phyloP scores from a whole-genome alignment of 2,797 vertebrate species.

The Pangasius macronema region DNA sequence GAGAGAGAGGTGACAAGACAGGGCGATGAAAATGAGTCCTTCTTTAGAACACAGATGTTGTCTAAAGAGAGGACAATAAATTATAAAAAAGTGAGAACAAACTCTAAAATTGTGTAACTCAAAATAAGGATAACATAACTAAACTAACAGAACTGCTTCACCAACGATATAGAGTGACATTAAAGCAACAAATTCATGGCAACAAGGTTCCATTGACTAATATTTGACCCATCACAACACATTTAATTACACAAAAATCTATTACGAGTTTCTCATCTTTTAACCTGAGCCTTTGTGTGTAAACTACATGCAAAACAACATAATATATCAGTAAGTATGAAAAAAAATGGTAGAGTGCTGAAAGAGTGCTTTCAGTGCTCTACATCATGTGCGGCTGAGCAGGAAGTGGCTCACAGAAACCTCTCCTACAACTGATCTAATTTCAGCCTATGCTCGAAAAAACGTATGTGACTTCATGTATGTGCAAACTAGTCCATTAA shows the following conservation, averaged over 20 bases:
- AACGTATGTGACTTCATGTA: background rate
- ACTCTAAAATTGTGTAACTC: conserved; percentile 68
- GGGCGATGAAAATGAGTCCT: conserved; percentile 75
- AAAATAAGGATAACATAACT: conserved; percentile 80
- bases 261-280: conserved; percentile 99
- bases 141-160: conserved; percentile 89
- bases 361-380: conserved; percentile 28
- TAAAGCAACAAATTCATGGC: conserved; percentile 96
- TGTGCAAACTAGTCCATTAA: conserved; percentile 48
- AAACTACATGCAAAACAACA: conserved; percentile 32
- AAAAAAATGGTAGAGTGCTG: conserved; percentile 45
- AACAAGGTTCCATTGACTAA: conserved; percentile 97
- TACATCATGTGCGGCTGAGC: conserved; percentile 56
- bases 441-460: conserved; percentile 53
- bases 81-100: conserved; percentile 72
- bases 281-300: conserved; percentile 55
- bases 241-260: conserved; percentile 99
- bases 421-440: conserved; percentile 62
- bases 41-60: conserved; percentile 70
- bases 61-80: conserved; percentile 72
- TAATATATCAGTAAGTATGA: background rate
- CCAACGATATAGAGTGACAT: conserved; percentile 91
- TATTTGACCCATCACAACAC: conserved; percentile 97
- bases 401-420: conserved; percentile 67
- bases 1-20: conserved; percentile 86